Evolutionary conservation across 2,113 vertebrate species (phyloP), one percentile per base, ranked within the genome.

Genomic region (Smithornis capensis): DNA sequence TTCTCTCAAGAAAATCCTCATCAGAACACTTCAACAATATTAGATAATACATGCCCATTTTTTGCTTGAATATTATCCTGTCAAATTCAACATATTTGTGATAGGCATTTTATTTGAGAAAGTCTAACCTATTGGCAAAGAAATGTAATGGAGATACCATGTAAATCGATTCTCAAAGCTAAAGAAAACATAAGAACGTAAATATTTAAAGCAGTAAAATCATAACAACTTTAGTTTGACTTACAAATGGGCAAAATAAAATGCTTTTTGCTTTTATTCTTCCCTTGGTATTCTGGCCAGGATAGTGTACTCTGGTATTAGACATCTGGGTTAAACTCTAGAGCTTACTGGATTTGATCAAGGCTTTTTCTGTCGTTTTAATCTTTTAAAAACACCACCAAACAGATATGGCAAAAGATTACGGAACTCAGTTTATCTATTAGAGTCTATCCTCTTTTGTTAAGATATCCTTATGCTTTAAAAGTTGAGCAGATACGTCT

Each of bases 341-440:
- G 94, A 92, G 80, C 68, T 97, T 95, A 94, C 45, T 91, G 89
- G 47, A 96, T 96, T 97, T 97, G 93, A 95, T 95, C 63, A 97
- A 94, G 94, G 90, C 44, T 78, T 93, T 96, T 96, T 87, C 64
- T 95, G 95, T 96, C 81, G 95, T 97, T 97, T 97, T 94, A 92
- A 90, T 96, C 80, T 96, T 92, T 95, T 94, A 95, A 97, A 97
- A 98, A 96, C 70, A 92, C 70, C 77, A 68, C 83, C 57, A 91
- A 97, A 93, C 70, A 96, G 91, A 96, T 93, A 92, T 18, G 29
- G 88, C 74, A 86, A 95, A 95, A 97, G 95, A 96, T 94, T 88
- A 98, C 6, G 37, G 37, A 93, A 55, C 52, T 7, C 28, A 56
- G 63, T 95, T 96, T 96, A 93, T 95, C 94, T 95, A 62, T 82